phyloP scores from a whole-genome alignment of 2,797 vertebrate genomes.

The Parotocinclus haroldoi region DNA sequence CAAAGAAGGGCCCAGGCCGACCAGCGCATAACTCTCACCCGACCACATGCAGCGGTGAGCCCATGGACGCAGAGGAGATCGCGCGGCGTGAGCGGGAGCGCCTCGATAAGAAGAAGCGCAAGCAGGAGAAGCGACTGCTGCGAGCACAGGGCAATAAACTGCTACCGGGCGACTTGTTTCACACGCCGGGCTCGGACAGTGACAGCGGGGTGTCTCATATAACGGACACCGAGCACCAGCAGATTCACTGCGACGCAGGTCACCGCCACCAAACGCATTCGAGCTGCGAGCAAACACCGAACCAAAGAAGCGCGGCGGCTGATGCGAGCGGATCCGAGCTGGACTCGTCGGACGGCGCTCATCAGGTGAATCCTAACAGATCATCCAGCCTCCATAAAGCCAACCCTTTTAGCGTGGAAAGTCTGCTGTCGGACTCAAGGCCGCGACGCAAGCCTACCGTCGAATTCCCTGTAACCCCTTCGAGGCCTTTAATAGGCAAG shows the following conservation, averaged over 20 bases:
- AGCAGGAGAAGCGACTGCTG: conserved; percentile 90
- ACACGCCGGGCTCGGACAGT: conserved; percentile 94
- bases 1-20: conserved; percentile 95
- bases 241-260: conserved; percentile 56
- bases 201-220: conserved; percentile 86
- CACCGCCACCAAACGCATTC: conserved; percentile 61
- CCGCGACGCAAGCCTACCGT: conserved; percentile 82
- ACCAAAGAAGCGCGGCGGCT: conserved; percentile 77
- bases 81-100: conserved; percentile 91
- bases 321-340: conserved; percentile 74
- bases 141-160: conserved; percentile 86
- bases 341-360: conserved; percentile 70
- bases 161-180: conserved; percentile 80
- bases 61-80: conserved; percentile 98
- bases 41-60: conserved; percentile 96
- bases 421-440: conserved; percentile 89
- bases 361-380: conserved; percentile 68
- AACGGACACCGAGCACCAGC: conserved; percentile 77
- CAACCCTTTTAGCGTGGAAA: conserved; percentile 95
- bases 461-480: conserved; percentile 79
- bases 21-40: conserved; percentile 98
- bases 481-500: conserved; percentile 89
- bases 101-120: conserved; percentile 93
- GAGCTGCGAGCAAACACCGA: conserved; percentile 74
- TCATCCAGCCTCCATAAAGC: conserved; percentile 78